Conservation (phyloP, 2,797 vertebrate genomes). For the Cichlasoma orientale region DNA sequence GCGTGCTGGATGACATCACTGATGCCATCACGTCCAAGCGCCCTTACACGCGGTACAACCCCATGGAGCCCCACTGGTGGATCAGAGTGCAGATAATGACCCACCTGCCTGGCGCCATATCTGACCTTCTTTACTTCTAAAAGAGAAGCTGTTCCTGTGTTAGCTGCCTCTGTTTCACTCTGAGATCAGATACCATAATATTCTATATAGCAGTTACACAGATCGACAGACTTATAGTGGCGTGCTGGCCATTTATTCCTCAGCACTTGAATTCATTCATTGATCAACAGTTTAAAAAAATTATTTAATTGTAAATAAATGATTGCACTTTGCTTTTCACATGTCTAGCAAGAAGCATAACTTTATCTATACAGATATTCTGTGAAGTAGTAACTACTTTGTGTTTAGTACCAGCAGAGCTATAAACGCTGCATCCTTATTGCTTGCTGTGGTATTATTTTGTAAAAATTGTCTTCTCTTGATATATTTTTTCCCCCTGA, state of each 20-base stretch:
- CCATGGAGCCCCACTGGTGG: slow-evolving; percentile 87
- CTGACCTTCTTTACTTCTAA: slow-evolving; percentile 85
- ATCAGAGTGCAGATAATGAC: slow-evolving; percentile 84
- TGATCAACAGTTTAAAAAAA: slow-evolving; percentile 22
- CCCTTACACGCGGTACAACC: slow-evolving; percentile 84
- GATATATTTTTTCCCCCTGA: neutral
- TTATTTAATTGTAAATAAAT: slow-evolving; percentile 1
- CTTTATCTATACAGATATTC: slow-evolving; percentile 26
- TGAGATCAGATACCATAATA: slow-evolving; percentile 3
- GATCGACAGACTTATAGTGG: slow-evolving; percentile 2
- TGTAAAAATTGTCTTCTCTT: neutral
- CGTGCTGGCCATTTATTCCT: slow-evolving; percentile 20
- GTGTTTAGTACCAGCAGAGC: slow-evolving; percentile 9
- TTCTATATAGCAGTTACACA: slow-evolving; percentile 1
- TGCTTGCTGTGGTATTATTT: slow-evolving; percentile 5
- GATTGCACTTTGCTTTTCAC: slow-evolving; percentile 43
- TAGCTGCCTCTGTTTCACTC: neutral
- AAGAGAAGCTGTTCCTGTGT: neutral
- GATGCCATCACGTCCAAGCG: slow-evolving; percentile 80
- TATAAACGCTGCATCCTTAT: neutral
- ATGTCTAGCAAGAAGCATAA: slow-evolving; percentile 4
- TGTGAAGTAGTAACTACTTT: slow-evolving; percentile 40
- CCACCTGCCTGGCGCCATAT: slow-evolving; percentile 84
- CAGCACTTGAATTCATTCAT: slow-evolving; percentile 56
- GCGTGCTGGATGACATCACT: slow-evolving; percentile 81